Evolutionary conservation across 2,888 invertebrate genomes (phyloP).

Genomic region (Agrochola lota): DNA sequence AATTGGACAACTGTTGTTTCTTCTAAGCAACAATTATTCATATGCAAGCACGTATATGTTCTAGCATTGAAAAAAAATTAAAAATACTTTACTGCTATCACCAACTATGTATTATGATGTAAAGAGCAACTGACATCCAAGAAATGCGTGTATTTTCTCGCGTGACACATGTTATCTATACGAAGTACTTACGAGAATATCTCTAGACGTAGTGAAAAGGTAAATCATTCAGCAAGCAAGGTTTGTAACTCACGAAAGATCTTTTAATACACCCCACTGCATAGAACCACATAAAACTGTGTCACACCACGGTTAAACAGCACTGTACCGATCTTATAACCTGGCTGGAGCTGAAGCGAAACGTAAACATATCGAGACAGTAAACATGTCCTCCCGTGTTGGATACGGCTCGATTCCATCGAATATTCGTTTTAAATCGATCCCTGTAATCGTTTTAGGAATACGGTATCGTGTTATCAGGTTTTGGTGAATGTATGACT

Average conservation of each 20-base stretch:
- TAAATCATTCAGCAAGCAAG: too few species aligned
- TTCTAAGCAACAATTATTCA: background rate
- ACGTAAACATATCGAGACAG: conserved; percentile 34
- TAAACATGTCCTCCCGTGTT: conserved; percentile 27
- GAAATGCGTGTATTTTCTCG: background rate
- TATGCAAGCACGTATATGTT: background rate
- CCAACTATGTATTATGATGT: too few species aligned
- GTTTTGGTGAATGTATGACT: background rate
- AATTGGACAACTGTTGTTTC: background rate
- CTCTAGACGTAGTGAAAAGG: background rate
- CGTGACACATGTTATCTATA: background rate
- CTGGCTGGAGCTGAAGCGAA: conserved; percentile 31
- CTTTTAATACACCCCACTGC: background rate
- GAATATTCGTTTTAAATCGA: conserved; percentile 48
- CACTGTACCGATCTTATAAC: conserved; percentile 32
- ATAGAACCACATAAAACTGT: too few species aligned
- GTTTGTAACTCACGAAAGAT: background rate
- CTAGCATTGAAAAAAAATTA: too few species aligned
- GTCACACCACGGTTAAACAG: conserved; percentile 15
- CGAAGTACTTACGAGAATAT: background rate
- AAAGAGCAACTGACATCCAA: background rate
- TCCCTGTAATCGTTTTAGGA: conserved; percentile 47
- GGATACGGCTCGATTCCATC: conserved; percentile 18
- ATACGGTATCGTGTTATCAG: background rate
- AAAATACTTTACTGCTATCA: background rate